A percentile compares a stretch with the other conserved stretches of the same genome.
These are phyloP conservation scores for Nomada ruficornis DNA, from an alignment of 2,888 invertebrate species.

Conservation along the genomic window DNA sequence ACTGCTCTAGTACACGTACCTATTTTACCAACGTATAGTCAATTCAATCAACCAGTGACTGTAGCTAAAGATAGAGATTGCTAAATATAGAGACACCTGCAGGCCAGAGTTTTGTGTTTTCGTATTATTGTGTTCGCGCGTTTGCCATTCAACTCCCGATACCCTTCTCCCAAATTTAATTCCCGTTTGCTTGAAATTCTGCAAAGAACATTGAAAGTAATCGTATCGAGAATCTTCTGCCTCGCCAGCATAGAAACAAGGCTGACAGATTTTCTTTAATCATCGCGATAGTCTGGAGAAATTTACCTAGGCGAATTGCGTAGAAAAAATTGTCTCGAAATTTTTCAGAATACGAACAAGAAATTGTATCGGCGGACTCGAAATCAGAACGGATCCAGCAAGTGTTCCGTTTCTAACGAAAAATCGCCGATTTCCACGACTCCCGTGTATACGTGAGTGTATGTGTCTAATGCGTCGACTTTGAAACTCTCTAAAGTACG, in stretches of 20 bases:
- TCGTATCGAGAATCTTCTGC: too few relatives aligned
- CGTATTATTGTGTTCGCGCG: slow-evolving; percentile 21
- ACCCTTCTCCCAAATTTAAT: neutral
- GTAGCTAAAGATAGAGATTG: slow-evolving; percentile 77
- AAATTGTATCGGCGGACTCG: neutral
- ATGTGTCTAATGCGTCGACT: slow-evolving; percentile 40
- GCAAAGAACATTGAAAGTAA: too few relatives aligned
- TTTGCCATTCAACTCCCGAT: neutral
- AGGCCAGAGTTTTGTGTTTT: slow-evolving; percentile 60
- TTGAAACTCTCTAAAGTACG: slow-evolving; percentile 55
- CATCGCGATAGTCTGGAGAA: too few relatives aligned
- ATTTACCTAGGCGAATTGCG: too few relatives aligned
- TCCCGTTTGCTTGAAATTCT: neutral
- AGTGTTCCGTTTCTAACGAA: neutral
- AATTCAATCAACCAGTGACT: slow-evolving; percentile 80
- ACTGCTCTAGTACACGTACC: slow-evolving; percentile 79
- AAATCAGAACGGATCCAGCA: neutral
- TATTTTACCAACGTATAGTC: slow-evolving; percentile 79
- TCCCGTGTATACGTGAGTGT: neutral
- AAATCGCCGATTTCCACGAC: neutral
- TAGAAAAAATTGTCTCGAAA: too few relatives aligned
- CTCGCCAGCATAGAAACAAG: too few relatives aligned
- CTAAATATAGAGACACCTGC: slow-evolving; percentile 78
- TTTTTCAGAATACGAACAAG: too few relatives aligned
- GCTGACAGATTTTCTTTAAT: too few relatives aligned